Conservation (phyloP, 2,888 invertebrate species). For the Synanthedon vespiformis region DNA sequence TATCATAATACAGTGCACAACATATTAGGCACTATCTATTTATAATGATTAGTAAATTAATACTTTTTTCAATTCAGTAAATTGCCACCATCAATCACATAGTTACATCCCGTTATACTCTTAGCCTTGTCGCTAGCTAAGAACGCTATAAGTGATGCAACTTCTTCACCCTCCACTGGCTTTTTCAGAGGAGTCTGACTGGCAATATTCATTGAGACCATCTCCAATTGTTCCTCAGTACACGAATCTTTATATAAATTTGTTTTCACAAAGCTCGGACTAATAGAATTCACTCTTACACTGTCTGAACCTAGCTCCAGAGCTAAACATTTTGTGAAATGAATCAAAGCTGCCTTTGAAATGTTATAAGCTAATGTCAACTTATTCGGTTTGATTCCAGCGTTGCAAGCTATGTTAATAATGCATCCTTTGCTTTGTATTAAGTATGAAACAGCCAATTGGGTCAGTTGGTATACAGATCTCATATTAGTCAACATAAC, state of each 20-base stretch:
- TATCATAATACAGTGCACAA: too few species aligned
- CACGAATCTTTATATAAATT: constrained; percentile 79
- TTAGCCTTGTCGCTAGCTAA: constrained; percentile 87
- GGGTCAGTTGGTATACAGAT: constrained; percentile 82
- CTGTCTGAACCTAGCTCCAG: constrained; percentile 84
- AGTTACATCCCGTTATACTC: constrained; percentile 85
- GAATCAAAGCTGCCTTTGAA: constrained; percentile 93
- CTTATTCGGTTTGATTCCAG: constrained; percentile 75
- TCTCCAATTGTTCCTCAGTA: constrained; percentile 78
- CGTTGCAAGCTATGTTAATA: constrained; percentile 92
- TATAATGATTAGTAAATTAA: not conserved
- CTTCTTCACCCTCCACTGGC: constrained; percentile 83
- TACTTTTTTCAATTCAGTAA: constrained; percentile 19
- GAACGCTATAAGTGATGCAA: constrained; percentile 88
- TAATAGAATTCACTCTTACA: constrained; percentile 89
- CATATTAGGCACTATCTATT: not conserved
- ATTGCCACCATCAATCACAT: constrained; percentile 47
- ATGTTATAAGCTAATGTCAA: constrained; percentile 88
- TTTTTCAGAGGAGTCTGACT: constrained; percentile 90
- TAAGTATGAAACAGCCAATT: constrained; percentile 86
- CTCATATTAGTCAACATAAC: constrained; percentile 89
- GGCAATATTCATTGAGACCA: constrained; percentile 71
- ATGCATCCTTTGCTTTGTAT: constrained; percentile 83
- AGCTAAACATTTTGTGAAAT: constrained; percentile 91
- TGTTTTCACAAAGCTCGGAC: constrained; percentile 94